Evolutionary conservation across 2,113 vertebrate species (phyloP).

Genomic region (Epinephelus cyanopodus): DNA sequence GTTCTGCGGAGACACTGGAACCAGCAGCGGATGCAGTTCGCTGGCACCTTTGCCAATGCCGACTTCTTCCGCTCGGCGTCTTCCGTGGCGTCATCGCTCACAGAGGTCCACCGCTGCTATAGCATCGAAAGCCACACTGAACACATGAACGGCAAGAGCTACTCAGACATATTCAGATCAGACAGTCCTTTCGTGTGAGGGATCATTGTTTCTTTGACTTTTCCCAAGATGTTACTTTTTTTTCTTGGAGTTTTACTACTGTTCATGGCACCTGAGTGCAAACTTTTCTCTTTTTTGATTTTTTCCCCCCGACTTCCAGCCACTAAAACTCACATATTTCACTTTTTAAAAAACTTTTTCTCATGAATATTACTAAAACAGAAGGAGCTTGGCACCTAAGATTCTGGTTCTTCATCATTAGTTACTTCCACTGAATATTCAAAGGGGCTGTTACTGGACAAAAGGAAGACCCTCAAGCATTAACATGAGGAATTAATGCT

Average conservation of each 20-base stretch:
- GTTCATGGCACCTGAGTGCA: neutral
- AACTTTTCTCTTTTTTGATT: neutral
- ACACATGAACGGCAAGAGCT: slow-evolving; percentile 92
- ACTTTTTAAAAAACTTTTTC: slow-evolving; percentile 11
- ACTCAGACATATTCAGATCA: slow-evolving; percentile 87
- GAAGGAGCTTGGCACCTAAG: neutral
- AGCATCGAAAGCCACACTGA: slow-evolving; percentile 92
- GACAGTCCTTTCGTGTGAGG: slow-evolving; percentile 90
- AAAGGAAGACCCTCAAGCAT: neutral
- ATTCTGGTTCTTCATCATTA: neutral
- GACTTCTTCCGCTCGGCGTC: slow-evolving; percentile 92
- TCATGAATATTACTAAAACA: neutral
- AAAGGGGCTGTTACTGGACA: neutral
- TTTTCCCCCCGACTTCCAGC: neutral
- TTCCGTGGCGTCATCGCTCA: slow-evolving; percentile 92
- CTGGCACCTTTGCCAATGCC: slow-evolving; percentile 90
- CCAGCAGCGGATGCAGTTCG: slow-evolving; percentile 94
- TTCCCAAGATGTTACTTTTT: neutral
- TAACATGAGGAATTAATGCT: slow-evolving; percentile 4
- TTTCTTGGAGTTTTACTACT: slow-evolving; percentile 13
- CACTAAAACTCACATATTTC: neutral
- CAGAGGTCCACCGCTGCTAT: slow-evolving; percentile 91
- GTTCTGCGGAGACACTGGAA: slow-evolving; percentile 95
- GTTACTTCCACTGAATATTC: neutral
- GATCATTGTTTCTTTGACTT: slow-evolving; percentile 1